Evolutionary conservation across 2,797 vertebrate genomes (phyloP).

Genomic region (Coccyzus lansbergi): DNA sequence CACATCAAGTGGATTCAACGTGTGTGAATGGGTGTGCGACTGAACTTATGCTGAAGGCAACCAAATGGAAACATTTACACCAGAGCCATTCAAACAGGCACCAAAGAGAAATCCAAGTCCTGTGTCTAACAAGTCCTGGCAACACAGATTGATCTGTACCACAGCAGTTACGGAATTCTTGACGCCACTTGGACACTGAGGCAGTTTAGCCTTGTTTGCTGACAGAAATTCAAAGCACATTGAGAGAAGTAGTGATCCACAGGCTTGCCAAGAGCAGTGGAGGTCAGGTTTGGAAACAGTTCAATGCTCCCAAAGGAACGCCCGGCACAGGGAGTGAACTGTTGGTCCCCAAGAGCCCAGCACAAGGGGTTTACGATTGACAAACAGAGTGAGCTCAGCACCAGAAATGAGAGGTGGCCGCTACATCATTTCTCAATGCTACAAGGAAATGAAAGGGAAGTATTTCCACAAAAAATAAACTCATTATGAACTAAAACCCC

Average conservation of each 20-base stretch:
- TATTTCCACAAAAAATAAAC: neutral
- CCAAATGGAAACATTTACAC: conserved; percentile 56
- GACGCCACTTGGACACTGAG: neutral
- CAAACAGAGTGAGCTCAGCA: conserved; percentile 14
- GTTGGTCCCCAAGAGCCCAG: too few species aligned
- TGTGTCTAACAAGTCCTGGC: neutral
- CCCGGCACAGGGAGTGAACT: conserved; percentile 19
- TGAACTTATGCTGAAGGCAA: conserved; percentile 71
- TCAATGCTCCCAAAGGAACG: conserved; percentile 9
- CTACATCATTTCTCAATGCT: conserved; percentile 33
- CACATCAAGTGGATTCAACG: conserved; percentile 64
- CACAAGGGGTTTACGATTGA: neutral
- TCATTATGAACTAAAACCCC: conserved; percentile 16
- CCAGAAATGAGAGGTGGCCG: neutral
- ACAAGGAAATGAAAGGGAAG: conserved; percentile 38
- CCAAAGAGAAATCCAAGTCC: conserved; percentile 33
- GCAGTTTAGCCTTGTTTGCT: neutral
- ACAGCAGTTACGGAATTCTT: neutral
- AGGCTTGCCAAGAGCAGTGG: neutral
- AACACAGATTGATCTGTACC: neutral
- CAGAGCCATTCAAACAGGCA: conserved; percentile 39
- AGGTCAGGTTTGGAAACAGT: conserved; percentile 19
- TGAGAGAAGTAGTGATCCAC: conserved; percentile 20
- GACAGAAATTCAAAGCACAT: neutral
- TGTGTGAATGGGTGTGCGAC: conserved; percentile 67